Conservation (phyloP, 2,113 vertebrate species). For the Gymnarchus niloticus region DNA sequence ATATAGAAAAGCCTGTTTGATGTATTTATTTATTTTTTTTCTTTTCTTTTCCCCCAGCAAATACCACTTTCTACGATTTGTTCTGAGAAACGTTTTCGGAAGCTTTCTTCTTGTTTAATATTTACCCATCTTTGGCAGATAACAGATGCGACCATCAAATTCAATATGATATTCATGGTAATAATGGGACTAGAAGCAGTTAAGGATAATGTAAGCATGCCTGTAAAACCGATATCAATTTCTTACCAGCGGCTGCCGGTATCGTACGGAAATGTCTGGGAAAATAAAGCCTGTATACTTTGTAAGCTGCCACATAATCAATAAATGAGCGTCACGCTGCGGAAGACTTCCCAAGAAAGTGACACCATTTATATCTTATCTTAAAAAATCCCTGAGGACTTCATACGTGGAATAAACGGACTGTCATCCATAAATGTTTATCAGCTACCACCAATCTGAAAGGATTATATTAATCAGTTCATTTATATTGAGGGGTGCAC, state of each 20-base stretch:
- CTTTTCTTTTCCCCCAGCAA: background rate
- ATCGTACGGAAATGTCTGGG: conserved; percentile 17
- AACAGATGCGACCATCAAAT: background rate
- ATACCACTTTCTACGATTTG: background rate
- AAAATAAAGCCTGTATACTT: conserved; percentile 35
- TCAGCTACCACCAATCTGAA: conserved; percentile 16
- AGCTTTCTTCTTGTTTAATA: background rate
- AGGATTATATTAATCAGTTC: conserved; percentile 10
- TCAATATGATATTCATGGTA: background rate
- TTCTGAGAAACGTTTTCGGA: conserved; percentile 3
- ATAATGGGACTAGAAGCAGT: background rate
- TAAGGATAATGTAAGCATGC: background rate
- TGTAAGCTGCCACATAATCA: conserved; percentile 19
- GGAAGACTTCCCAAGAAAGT: conserved; percentile 21
- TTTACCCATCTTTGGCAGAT: background rate
- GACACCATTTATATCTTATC: conserved; percentile 32
- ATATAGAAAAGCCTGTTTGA: background rate
- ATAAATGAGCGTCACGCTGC: conserved; percentile 17
- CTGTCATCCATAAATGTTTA: conserved; percentile 29
- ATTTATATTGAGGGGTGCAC: conserved; percentile 8
- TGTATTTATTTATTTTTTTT: no score
- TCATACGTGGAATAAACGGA: background rate
- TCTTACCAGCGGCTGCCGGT: background rate
- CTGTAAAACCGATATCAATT: background rate
- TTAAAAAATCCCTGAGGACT: conserved; percentile 28